Base-by-base conservation (phyloP, 1,140 invertebrate species). In the Zaprionus lachaisei region DNA sequence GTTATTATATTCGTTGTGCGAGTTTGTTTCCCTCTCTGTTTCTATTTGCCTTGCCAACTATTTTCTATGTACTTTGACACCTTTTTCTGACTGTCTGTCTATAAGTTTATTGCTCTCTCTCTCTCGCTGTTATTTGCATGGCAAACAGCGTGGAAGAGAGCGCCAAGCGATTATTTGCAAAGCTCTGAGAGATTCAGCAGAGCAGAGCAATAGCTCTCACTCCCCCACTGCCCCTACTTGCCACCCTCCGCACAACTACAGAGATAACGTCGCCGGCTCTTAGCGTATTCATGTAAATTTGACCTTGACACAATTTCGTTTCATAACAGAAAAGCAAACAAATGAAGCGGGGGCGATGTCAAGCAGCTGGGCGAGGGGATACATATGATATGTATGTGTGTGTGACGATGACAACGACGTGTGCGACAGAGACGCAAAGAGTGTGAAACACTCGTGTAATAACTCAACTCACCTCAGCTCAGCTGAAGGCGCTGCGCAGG, bases 271-370 rank as follows among this genome's bases (percentile, higher is more conserved):
- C 26, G 75, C 75, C 71, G 72, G 76, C 77, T 85, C 85, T 89
- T 89, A 89, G 79, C 84, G 79, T 90, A 85, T 84, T 89, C 85
- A 89, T 89, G 84, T 86, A 89, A 89, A 89, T 89, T 84, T 76
- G 84, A 90, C 84, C 84, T 89, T 89, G 84, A 89, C 84, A 89
- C 84, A 89, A 89, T 89, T 89, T 77, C 79, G 76, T 90, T 89
- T 90, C 84, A 89, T 79, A 90, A 89, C 85, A 84, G 81, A 89
- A 55, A 83, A 90, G 81, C 84, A 90, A 90, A 89, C 75, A 89
- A 79, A 81, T 71, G 83, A 74, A 80, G 84, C 80, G 79, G 83
- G 84, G 58, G 78, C 75, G 69, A 77, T 47, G 26, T n/a, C 81
- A 81, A 76, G 75, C 75, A 79, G 74, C 69, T 61, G 83, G 38